A percentile compares a stretch with the other conserved stretches of the same genome.
These are phyloP conservation scores for Bruchidius siliquastri DNA, from an alignment of 2,888 invertebrate genomes.

Conservation along the genomic window DNA sequence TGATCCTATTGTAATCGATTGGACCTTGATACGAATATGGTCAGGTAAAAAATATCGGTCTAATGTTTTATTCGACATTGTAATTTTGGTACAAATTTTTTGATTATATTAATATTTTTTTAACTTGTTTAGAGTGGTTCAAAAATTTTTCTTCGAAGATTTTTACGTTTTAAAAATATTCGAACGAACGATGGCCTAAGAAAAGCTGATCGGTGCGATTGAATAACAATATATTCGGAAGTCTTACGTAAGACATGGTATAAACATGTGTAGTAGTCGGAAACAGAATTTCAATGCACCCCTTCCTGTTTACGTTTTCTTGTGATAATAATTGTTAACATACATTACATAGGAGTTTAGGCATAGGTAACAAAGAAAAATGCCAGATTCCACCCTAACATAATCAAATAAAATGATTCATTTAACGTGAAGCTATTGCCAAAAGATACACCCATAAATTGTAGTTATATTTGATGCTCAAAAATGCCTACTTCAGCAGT, in stretches of 20 bases:
- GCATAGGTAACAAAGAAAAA: neutral
- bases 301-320: neutral
- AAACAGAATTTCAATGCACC: neutral
- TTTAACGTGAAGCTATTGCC: too few relatives aligned
- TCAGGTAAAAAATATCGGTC: conserved; percentile 20
- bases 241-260: neutral
- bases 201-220: neutral
- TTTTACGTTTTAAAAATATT: neutral
- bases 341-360: neutral
- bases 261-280: neutral
- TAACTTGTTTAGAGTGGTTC: neutral
- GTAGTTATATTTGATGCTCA: too few relatives aligned
- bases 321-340: neutral
- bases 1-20: neutral
- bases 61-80: conserved; percentile 1
- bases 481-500: too few relatives aligned
- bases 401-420: too few relatives aligned
- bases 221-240: neutral
- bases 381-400: neutral
- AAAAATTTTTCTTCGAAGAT: neutral
- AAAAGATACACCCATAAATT: too few relatives aligned
- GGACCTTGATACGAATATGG: conserved; percentile 8
- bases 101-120: neutral
- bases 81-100: neutral
- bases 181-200: neutral